Evolutionary conservation across 2,113 vertebrate species (phyloP).

Genomic region (Baryphthengus martii): DNA sequence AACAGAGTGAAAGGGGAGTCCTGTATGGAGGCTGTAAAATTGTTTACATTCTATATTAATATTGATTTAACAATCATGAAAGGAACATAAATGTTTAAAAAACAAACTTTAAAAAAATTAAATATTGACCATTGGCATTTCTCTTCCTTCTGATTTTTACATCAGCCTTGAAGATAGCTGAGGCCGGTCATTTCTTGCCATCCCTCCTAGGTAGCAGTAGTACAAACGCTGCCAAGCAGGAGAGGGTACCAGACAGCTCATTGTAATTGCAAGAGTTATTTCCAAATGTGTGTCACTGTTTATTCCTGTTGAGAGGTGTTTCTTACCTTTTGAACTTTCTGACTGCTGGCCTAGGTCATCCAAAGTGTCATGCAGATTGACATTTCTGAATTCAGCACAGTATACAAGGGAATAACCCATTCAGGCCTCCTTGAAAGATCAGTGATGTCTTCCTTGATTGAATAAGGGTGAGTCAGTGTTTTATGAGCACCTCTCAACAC

Average conservation of each 20-base stretch:
- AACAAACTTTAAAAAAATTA: constrained; percentile 39
- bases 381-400: background rate
- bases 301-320: constrained; percentile 21
- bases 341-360: background rate
- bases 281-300: background rate
- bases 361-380: background rate
- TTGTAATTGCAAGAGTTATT: constrained; percentile 32
- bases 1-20: background rate
- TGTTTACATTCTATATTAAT: constrained; percentile 40
- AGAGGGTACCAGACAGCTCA: background rate
- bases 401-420: background rate
- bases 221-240: constrained; percentile 20
- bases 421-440: background rate
- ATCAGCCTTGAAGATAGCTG: background rate
- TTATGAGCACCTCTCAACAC: constrained; percentile 42
- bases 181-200: background rate
- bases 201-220: background rate
- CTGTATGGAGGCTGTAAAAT: constrained; percentile 20
- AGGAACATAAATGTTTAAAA: constrained; percentile 49
- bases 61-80: constrained; percentile 57
- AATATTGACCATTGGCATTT: constrained; percentile 53
- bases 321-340: constrained; percentile 33
- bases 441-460: background rate
- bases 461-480: background rate
- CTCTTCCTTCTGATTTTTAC: constrained; percentile 49